These are phyloP conservation scores for Pelodiscus sinensis DNA, from an alignment of 2,113 vertebrate species.

Conservation along the genomic window DNA sequence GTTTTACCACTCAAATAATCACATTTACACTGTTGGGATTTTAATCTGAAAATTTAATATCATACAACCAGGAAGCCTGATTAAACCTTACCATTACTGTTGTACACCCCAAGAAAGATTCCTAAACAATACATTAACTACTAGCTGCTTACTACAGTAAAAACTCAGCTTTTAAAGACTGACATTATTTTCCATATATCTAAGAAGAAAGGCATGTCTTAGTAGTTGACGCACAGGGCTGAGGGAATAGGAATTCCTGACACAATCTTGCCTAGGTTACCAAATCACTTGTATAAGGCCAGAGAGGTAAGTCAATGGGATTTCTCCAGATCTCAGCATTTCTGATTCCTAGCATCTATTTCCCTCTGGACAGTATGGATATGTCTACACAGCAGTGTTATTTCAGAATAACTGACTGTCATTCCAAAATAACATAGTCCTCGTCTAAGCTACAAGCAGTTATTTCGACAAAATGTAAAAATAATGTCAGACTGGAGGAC, in stretches of 20 bases:
- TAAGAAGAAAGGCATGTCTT: background rate
- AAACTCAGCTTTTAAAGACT: background rate
- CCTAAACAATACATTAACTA: background rate
- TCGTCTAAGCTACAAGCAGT: no score
- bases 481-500: no score
- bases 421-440: no score
- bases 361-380: background rate
- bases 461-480: no score
- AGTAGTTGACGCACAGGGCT: slow-evolving; percentile 3
- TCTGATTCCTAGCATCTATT: background rate
- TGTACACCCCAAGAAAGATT: background rate
- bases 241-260: slow-evolving; percentile 19
- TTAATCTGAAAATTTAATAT: background rate
- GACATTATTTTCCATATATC: background rate
- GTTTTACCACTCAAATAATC: slow-evolving; percentile 2
- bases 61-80: background rate
- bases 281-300: no score
- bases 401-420: no score
- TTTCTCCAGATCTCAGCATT: background rate
- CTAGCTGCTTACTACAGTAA: background rate
- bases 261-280: slow-evolving; percentile 8
- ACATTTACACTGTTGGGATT: background rate
- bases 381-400: no score
- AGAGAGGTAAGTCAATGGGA: background rate
- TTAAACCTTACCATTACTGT: background rate